A percentile compares a stretch with the other conserved stretches of the same genome.
Evolutionary conservation across 2,888 invertebrate genomes (phyloP).

Genomic region (Metalampra italica): DNA sequence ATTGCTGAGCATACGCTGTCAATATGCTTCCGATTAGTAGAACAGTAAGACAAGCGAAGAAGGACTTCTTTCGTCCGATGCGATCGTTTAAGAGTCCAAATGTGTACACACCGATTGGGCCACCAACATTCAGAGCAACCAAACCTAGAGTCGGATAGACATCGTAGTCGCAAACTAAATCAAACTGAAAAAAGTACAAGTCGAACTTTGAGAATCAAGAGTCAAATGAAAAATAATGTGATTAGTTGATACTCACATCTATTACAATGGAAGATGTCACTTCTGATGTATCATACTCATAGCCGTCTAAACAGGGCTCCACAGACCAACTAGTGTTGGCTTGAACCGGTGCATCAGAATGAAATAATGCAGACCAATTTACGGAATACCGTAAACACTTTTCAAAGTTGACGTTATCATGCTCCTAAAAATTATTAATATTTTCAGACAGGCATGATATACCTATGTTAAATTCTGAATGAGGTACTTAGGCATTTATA

Average conservation of each 20-base stretch:
- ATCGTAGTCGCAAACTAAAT: constrained; percentile 91
- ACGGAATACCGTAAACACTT: constrained; percentile 85
- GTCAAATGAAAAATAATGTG: neutral
- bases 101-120: constrained; percentile 92
- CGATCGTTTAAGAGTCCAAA: constrained; percentile 93
- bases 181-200: constrained; percentile 81
- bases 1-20: constrained; percentile 87
- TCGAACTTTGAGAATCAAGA: neutral
- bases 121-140: constrained; percentile 91
- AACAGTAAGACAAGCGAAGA: constrained; percentile 91
- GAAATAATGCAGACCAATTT: constrained; percentile 81
- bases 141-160: constrained; percentile 93
- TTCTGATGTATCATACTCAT: constrained; percentile 86
- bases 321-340: constrained; percentile 80
- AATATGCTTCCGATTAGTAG: constrained; percentile 87
- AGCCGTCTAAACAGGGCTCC: constrained; percentile 86
- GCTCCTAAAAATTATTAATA: constrained; percentile 32
- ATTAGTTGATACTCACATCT: constrained; percentile 79
- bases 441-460: neutral
- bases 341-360: constrained; percentile 40
- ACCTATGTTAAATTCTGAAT: neutral
- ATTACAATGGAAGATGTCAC: constrained; percentile 89
- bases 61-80: constrained; percentile 90
- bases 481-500: neutral
- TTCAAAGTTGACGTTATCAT: constrained; percentile 76